Evolutionary conservation across 2,888 invertebrate genomes (phyloP), one percentile per base, ranked within the genome.

Genomic region (Aelia acuminata): DNA sequence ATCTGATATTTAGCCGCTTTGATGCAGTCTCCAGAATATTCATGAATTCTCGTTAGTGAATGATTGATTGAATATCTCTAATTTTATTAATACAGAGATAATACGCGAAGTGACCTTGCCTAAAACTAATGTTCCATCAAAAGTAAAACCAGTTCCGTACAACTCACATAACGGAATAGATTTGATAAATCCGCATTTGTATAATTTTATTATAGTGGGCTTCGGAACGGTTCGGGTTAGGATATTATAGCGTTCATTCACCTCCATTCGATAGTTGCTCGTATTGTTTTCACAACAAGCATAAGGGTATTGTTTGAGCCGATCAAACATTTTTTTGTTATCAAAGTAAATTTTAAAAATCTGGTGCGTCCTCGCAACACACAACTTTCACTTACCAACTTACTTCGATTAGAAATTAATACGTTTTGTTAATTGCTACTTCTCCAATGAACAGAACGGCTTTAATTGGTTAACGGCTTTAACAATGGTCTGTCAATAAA

Each of bases 101-200:
- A 49, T 49, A 13, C 18, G 49, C 53, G 31, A 35, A 35, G 20
- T 20, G 63, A 4, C 63, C 18, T 70, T 70, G 63, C 63, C 63
- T 18, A 70, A 70, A 35, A 5, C 20, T 35, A 70, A 35, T 35
- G 0, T 3, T 13, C 1, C 5, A 7, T 18, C 0, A 70, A 35
- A 70, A 20, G 63, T 7, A 15, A 35, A 70, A 70, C 63, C 31
- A 70, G 63, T 70, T 35, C n/a, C 7, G 63, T 26, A 70, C 18
- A 70, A 35, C 63, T 35, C 63, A 1, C 20, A 35, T 70, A 70
- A 70, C 63, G 63, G 63, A 70, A 70, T 70, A 70, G 63, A 70
- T 70, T 35, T 70, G 63, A 35, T 70, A 35, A 70, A 70, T 70
- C 63, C 63, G 31, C 35, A 70, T 70, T 70, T 70, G 63, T 70